Percentiles rank a stretch among this genome's conserved stretches.
Conservation (phyloP, 1,140 invertebrate genomes). For the Drosophila mojavensis region DNA sequence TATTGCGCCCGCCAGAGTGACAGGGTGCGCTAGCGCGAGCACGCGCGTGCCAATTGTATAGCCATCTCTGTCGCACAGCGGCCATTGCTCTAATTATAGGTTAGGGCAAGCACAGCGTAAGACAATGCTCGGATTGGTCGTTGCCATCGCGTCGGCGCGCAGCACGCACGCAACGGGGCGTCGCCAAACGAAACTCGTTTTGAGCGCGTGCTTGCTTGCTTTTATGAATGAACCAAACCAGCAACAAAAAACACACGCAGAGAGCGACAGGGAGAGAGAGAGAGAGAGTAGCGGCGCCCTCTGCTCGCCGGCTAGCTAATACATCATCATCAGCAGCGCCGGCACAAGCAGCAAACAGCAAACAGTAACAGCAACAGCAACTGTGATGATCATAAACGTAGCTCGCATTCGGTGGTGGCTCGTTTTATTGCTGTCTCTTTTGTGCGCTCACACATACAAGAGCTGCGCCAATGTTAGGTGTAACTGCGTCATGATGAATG, state of each 20-base stretch:
- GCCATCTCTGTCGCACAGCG: constrained; percentile 67
- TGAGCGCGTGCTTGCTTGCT: constrained; percentile 36
- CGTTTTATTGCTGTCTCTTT: constrained; percentile 38
- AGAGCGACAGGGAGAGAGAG: neutral
- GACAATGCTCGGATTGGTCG: constrained; percentile 63
- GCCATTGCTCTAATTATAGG: constrained; percentile 84
- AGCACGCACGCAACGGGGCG: constrained; percentile 55
- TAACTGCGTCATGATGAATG: constrained; percentile 56
- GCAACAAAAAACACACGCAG: constrained; percentile 11
- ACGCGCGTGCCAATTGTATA: constrained; percentile 33
- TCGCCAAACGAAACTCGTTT: constrained; percentile 58
- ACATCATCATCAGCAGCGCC: constrained; percentile 32
- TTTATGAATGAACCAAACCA: constrained; percentile 57
- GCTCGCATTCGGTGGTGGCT: constrained; percentile 30
- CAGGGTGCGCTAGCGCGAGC: constrained; percentile 31
- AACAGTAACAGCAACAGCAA: neutral
- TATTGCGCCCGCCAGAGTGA: constrained; percentile 3
- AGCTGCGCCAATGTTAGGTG: constrained; percentile 36
- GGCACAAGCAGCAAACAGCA: neutral
- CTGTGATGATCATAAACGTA: constrained; percentile 15
- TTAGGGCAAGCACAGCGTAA: constrained; percentile 48
- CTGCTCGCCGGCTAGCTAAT: constrained; percentile 35
- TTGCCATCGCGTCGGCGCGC: constrained; percentile 10
- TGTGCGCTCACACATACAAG: constrained; percentile 3
- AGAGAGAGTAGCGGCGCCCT: constrained; percentile 12